Percentiles rank a stretch among this genome's conserved stretches.
These are phyloP conservation scores for Ditula angustiorana DNA, from an alignment of 2,888 invertebrate species.

Conservation along the genomic window DNA sequence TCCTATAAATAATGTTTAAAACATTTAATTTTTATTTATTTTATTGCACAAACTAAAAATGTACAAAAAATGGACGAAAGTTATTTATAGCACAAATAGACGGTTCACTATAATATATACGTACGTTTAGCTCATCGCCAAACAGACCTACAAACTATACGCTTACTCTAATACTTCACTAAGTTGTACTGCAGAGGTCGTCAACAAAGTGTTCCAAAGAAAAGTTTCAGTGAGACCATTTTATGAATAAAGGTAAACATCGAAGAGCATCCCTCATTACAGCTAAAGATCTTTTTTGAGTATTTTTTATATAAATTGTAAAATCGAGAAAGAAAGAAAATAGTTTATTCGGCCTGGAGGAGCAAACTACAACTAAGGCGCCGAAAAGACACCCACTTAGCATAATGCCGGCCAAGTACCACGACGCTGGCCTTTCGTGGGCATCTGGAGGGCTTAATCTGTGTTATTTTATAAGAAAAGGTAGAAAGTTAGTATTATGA, in stretches of 20 bases:
- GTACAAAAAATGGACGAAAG: constrained; percentile 19
- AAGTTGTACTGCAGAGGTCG: constrained; percentile 16
- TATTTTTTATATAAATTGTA: neutral
- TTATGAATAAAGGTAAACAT: neutral
- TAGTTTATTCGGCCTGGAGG: too few relatives aligned
- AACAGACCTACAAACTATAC: constrained; percentile 7
- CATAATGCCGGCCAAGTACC: too few relatives aligned
- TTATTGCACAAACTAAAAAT: constrained; percentile 33
- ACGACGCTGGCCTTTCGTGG: too few relatives aligned
- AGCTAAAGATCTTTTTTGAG: neutral
- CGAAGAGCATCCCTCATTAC: neutral
- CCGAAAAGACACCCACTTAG: too few relatives aligned
- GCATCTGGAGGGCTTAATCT: too few relatives aligned
- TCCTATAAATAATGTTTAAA: neutral
- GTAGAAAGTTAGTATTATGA: constrained; percentile 42
- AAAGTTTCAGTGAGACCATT: neutral
- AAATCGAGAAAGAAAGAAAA: too few relatives aligned
- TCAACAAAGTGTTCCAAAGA: neutral
- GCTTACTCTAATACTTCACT: constrained; percentile 14
- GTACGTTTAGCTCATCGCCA: constrained; percentile 1
- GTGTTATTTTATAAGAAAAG: constrained; percentile 1
- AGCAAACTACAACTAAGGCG: too few relatives aligned
- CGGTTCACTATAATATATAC: neutral
- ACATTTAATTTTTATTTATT: neutral
- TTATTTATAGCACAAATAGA: constrained; percentile 17